Conservation (phyloP, 2,888 invertebrate species). For the Epiperipatus broadwayi region DNA sequence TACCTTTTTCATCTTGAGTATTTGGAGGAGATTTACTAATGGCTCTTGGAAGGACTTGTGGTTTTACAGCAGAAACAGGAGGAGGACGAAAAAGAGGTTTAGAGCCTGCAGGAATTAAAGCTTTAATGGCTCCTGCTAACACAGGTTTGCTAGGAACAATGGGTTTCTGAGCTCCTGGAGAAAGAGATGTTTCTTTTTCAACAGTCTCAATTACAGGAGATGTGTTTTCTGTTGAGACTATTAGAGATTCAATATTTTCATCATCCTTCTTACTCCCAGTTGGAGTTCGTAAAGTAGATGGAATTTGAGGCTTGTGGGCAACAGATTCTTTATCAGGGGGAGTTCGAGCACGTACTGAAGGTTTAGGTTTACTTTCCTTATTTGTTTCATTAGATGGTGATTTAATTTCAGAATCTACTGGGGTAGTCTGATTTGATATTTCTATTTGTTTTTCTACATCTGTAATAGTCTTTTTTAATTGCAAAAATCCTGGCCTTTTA, state of each 20-base stretch:
- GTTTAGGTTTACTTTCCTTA: too few species aligned
- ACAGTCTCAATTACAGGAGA: too few species aligned
- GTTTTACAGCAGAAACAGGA: constrained; percentile 16
- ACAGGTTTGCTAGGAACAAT: too few species aligned
- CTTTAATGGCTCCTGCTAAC: too few species aligned
- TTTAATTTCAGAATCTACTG: constrained; percentile 9
- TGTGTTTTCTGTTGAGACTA: too few species aligned
- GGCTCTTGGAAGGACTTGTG: constrained; percentile 16
- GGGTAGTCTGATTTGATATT: constrained; percentile 7
- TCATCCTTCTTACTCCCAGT: too few species aligned
- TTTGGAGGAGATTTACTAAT: constrained; percentile 11
- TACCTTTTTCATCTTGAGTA: constrained; percentile 15
- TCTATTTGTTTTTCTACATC: constrained; percentile 6
- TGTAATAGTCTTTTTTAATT: background rate
- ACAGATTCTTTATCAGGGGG: constrained; percentile 15
- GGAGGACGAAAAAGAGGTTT: too few species aligned
- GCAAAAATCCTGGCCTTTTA: constrained; percentile 4
- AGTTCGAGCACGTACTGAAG: constrained; percentile 16
- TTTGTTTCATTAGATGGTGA: constrained; percentile 13
- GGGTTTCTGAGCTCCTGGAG: too few species aligned
- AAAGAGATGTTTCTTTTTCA: too few species aligned
- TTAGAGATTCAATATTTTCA: too few species aligned
- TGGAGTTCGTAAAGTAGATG: constrained; percentile 13
- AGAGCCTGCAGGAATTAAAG: too few species aligned
- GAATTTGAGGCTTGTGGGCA: constrained; percentile 14